Conservation (phyloP, 1,140 invertebrate genomes). For the Araneus ventricosus region DNA sequence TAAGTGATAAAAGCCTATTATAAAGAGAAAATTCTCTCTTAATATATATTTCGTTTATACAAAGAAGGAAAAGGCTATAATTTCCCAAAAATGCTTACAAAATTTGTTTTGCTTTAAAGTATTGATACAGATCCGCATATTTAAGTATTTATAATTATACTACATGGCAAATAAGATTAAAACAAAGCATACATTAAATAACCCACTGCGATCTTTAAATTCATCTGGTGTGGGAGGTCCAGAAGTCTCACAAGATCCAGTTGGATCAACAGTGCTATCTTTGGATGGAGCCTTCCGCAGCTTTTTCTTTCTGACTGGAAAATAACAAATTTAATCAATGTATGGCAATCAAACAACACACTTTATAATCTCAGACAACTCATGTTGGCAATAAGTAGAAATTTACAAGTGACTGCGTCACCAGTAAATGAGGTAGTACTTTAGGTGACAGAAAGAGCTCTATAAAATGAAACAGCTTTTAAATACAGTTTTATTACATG, state of each 20-base stretch:
- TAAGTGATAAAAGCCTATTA: no score
- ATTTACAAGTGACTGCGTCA: not conserved
- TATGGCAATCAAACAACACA: not conserved
- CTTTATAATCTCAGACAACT: not conserved
- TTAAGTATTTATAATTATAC: no score
- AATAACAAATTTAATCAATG: not conserved
- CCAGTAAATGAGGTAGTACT: not conserved
- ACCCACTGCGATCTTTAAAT: constrained; percentile 3
- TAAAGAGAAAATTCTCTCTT: no score
- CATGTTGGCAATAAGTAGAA: not conserved
- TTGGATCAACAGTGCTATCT: constrained; percentile 58
- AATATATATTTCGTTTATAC: no score
- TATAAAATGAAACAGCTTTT: no score
- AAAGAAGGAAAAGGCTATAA: no score
- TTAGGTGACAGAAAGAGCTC: no score
- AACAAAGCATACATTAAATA: constrained; percentile 60
- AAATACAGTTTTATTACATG: not conserved
- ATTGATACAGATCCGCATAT: no score
- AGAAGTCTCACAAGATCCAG: constrained; percentile 64
- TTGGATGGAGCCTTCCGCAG: constrained; percentile 59
- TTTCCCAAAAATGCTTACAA: no score
- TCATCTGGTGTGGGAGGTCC: constrained; percentile 69
- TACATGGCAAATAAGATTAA: not conserved
- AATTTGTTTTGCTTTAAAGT: no score
- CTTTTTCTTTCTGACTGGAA: constrained; percentile 67